Evolutionary conservation across 2,888 invertebrate genomes (phyloP), one percentile per base, ranked within the genome.

Genomic region (Andrena dorsata): DNA sequence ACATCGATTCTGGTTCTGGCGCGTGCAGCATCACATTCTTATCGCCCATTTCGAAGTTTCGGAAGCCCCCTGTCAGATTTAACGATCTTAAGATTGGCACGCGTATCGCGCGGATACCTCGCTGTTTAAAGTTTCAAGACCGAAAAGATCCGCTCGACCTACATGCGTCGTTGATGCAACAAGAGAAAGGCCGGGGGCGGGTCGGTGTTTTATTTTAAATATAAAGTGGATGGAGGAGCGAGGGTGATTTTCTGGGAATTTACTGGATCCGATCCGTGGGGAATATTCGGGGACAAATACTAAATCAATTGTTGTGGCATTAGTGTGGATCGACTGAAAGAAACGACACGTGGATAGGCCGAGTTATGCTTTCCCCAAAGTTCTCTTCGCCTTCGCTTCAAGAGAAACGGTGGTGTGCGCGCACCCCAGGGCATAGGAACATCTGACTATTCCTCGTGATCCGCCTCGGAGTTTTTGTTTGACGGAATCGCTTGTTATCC

Each of bases 131-230:
- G 20, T 80, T 72, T 26, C 20, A 49, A 60, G 28, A 35, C 63
- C 28, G 58, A 41, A 53, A 58, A 71, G 73, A 74, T 72, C 71
- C 26, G 49, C 20, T 63, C 56, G 77, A 83, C 81, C 81, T 75
- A 83, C 68, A 75, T 74, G 47, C 41, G 20, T 30, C 28, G 53
- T 47, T 60, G 60, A 58, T 66, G 58, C 58, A 74, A 28, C 58
- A 47, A 10, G n/a, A 74, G 47, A 6, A 16, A 10, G n/a, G 28
- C 28, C 20, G 30, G 30, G 23, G 47, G 23, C 1, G 58, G 58
- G 5, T 0, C 53, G 26, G 26, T 23, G 73, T 23, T 60, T 74
- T 58, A 58, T 74, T 74, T 77, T 60, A 77, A 74, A 77, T 65
- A 65, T 73, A 65, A 64, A 65, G 28, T 65, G 7, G 49, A 23